Base-by-base conservation (phyloP, 2,113 vertebrate species). In the Phrynosoma blainvillii region DNA sequence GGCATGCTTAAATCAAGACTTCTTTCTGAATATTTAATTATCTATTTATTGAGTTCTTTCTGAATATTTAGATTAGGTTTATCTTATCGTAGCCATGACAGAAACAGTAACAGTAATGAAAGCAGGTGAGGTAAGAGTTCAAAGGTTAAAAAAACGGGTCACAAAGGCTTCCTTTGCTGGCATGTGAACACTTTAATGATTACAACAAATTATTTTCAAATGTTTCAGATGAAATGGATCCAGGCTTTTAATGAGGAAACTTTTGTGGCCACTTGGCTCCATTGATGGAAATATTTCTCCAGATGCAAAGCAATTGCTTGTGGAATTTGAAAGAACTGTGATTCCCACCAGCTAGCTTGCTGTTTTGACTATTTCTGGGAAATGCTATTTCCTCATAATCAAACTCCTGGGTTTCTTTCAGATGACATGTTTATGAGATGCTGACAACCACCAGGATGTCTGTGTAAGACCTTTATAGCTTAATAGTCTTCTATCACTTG, bases 211-310 rank as follows among this genome's bases (percentile, higher is more conserved):
- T 42, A 42, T 65, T 81, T 87, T 83, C 73, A 71, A 52, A 70
- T 82, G 47, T 71, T 82, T 54, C 47, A 79, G 32, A 42, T 52
- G 25, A 47, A 91, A 90, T 3, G 42, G 20, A 14, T 30, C n/a
- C 23, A 20, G 12, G 0, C 0, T 70, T 78, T 88, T 21, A 62
- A 89, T 11, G 54, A 77, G 85, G 12, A 71, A 83, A 77, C 2
- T 0, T 82, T 59, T 87, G 66, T 32, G 82, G 84, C 32, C 20
- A 5, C 79, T 90, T 89, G 89, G 68, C 88, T 89, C 85, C n/a
- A 78, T 87, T 36, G 79, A 80, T 36, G 86, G 89, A 91, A 92
- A 91, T 62, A 74, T 5, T 88, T 85, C 87, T 88, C 71, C 90
- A 92, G 84, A 73, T 82, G 83, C 23, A 59, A 82, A 3, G 0